Conservation (phyloP, 2,888 invertebrate species). For the Pecten maximus region DNA sequence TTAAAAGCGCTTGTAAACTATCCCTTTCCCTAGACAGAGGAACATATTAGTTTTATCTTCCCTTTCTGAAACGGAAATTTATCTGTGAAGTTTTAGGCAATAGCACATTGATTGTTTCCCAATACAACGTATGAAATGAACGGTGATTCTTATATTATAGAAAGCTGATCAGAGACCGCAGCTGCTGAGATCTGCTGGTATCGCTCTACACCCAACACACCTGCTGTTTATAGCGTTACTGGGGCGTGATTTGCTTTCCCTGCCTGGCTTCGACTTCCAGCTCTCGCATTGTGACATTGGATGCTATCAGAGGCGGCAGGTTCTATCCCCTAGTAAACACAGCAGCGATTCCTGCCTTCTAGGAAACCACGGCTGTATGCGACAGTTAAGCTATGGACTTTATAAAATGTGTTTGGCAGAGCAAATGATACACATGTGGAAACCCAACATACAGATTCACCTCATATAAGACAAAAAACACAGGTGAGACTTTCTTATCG, state of each 20-base stretch:
- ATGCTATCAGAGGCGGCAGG: conserved; percentile 21
- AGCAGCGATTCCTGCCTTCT: not conserved
- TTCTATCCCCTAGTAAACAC: not conserved
- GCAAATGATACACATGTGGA: not conserved
- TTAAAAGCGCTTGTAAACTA: no score
- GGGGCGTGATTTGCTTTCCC: not conserved
- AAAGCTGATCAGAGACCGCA: not conserved
- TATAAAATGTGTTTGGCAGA: not conserved
- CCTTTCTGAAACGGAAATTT: no score
- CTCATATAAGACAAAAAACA: not conserved
- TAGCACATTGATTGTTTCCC: no score
- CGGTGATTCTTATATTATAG: not conserved
- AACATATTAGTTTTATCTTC: no score
- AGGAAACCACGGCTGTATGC: not conserved
- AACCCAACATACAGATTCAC: not conserved
- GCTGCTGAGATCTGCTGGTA: not conserved
- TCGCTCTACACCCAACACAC: not conserved
- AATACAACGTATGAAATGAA: not conserved
- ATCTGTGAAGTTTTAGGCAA: no score
- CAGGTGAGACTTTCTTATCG: not conserved
- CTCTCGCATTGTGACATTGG: not conserved
- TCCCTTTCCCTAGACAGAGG: no score
- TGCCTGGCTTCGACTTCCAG: not conserved
- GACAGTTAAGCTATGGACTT: not conserved
- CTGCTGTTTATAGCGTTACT: not conserved